Percentiles rank a stretch among this genome's conserved stretches.
Evolutionary conservation across 2,797 vertebrate species (phyloP).

Genomic region (Cyprinodon diabolis): DNA sequence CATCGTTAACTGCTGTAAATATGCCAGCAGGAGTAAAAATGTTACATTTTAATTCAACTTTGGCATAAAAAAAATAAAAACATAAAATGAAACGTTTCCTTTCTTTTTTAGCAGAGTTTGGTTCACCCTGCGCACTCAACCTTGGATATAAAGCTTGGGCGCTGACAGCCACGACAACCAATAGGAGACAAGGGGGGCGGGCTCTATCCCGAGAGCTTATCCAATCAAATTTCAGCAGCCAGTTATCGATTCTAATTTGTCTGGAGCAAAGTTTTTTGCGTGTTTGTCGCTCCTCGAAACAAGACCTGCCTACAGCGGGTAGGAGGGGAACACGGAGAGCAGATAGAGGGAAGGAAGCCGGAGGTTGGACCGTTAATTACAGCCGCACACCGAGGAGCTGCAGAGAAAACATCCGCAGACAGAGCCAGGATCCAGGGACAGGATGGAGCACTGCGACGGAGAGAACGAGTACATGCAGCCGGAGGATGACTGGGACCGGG

Average conservation of each 20-base stretch:
- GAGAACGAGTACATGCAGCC: slow-evolving; percentile 84
- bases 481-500: slow-evolving; percentile 92
- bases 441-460: slow-evolving; percentile 86
- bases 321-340: slow-evolving; percentile 18
- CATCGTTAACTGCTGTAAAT: too few relatives aligned
- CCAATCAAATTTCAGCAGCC: slow-evolving; percentile 69
- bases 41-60: background rate
- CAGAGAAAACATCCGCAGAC: slow-evolving; percentile 51
- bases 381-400: slow-evolving; percentile 73
- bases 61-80: background rate
- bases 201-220: background rate
- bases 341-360: slow-evolving; percentile 50
- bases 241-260: slow-evolving; percentile 68
- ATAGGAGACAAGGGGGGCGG: slow-evolving; percentile 55
- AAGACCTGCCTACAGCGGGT: slow-evolving; percentile 64
- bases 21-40: background rate
- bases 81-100: background rate
- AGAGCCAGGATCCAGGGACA: slow-evolving; percentile 10
- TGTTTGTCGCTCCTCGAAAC: slow-evolving; percentile 55
- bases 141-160: slow-evolving; percentile 52
- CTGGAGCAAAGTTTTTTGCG: slow-evolving; percentile 76
- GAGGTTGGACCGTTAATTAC: slow-evolving; percentile 75
- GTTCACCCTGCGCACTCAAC: slow-evolving; percentile 57
- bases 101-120: slow-evolving; percentile 17
- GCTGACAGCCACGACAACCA: slow-evolving; percentile 65